Base-by-base conservation (phyloP, 2,797 vertebrate species). In the Pangasius mekongensis region DNA sequence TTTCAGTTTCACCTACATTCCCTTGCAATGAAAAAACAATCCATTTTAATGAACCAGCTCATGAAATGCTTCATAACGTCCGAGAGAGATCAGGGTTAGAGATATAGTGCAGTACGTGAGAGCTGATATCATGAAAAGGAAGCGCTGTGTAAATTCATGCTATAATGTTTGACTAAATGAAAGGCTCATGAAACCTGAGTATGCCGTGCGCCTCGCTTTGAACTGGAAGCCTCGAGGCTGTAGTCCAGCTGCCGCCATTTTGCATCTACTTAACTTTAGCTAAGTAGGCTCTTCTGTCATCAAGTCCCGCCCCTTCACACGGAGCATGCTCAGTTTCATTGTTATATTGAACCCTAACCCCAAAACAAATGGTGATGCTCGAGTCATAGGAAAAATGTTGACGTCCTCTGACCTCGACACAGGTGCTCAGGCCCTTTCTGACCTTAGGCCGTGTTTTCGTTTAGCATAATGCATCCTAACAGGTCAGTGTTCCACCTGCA, bases 221-320 rank as follows among this genome's bases (percentile, higher is more conserved):
- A 92, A 84, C 47, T 89, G 54, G 33, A 89, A 83, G 87, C 78
- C 84, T 83, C 11, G 10, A 67, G 76, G 86, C 81, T 86, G n/a
- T 80, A 83, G 86, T 89, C 4, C 20, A 49, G 20, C 60, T 81
- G 86, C 81, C 86, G 87, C 82, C 83, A 87, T 89, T 89, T 91
- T 88, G 62, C 77, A 13, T 80, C 39, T 92, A 92, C 87, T 92
- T 86, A 91, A 67, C 89, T 64, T 84, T 90, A 85, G 85, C 91
- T 91, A 91, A 30, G 85, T 60, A n/a, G 78, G 69, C 62, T 84
- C 39, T 54, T 87, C 60, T 88, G 87, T 93, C 89, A 88, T 83
- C 87, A 43, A 69, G 69, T 24, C 87, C 83, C 3, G 24, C 86
- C 56, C 56, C n/a, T 62, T n/a, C 54, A 11, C 54, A 49, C 66